Evolutionary conservation across 2,113 vertebrate species (phyloP).

Genomic region (Ophiodon elongatus): DNA sequence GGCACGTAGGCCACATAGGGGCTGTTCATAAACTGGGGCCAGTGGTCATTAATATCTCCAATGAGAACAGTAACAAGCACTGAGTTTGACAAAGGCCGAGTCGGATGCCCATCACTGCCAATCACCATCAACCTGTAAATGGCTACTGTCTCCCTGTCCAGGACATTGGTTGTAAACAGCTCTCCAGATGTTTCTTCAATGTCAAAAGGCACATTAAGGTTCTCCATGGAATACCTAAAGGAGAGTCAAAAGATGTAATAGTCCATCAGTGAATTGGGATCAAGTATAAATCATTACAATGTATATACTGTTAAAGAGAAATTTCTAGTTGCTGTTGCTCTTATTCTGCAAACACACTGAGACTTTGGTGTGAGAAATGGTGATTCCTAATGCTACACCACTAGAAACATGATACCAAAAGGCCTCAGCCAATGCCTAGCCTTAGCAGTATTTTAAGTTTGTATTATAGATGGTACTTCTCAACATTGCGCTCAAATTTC

Average conservation of each 20-base stretch:
- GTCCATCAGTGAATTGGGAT: neutral
- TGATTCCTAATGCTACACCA: neutral
- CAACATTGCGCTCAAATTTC: neutral
- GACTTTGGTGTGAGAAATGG: neutral
- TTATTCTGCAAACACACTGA: neutral
- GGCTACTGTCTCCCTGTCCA: constrained; percentile 80
- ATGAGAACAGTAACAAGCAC: constrained; percentile 77
- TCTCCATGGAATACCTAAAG: constrained; percentile 79
- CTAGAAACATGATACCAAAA: neutral
- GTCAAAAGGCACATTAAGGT: constrained; percentile 69
- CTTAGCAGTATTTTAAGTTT: neutral
- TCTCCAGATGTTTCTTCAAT: constrained; percentile 81
- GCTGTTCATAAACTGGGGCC: constrained; percentile 81
- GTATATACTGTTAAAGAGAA: neutral
- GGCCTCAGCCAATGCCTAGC: neutral
- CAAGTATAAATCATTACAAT: neutral
- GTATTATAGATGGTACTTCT: neutral
- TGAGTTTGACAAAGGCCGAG: constrained; percentile 75
- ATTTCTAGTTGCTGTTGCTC: neutral
- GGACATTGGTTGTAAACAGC: constrained; percentile 71
- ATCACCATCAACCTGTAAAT: constrained; percentile 78
- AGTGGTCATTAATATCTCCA: constrained; percentile 82
- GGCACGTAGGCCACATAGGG: constrained; percentile 84
- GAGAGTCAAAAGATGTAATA: neutral
- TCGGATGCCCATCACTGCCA: constrained; percentile 73